Base-by-base conservation (phyloP, 2,113 vertebrate genomes). In the Glaucidium brasilianum region DNA sequence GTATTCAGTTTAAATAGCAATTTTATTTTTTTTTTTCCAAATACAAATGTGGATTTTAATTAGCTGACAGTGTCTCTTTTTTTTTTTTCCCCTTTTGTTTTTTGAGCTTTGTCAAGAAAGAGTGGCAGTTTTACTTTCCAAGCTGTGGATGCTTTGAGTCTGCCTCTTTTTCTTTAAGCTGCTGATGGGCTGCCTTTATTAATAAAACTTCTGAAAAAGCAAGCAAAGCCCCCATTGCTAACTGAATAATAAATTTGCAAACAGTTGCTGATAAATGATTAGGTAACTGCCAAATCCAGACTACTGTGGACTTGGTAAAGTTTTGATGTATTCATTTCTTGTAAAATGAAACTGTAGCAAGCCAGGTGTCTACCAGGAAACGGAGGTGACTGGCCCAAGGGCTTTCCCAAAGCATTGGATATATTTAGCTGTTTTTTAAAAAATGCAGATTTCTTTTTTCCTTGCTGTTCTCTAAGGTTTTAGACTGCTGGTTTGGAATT, bases 401-500 rank as follows among this genome's bases (percentile, higher is more conserved):
- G 34, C 47, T 64, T 85, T 67, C 72, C 62, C 27, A 83, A 85
- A 73, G 66, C 7, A 34, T 12, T 62, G 26, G 52, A 47, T 27
- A 34, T 2, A 52, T 41, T 50, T 1, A 43, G 5, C 15, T 9
- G 0, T 7, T 9, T 23, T 41, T 47, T 6, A 4, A 34, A 47
- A 66, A 75, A 69, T 12, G 8, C n/a, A 63, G 29, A 2, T n/a
- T 41, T 35, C 64, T 43, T n/a, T 30, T 34, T 62, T 4, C 15
- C 5, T 55, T 64, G 56, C 50, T 75, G 77, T 20, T 53, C 58
- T 50, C 45, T 45, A 19, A 58, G 60, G 74, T 23, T 62, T 62
- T 17, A 2, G 6, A 7, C 10, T 4, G n/a, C 15, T 45, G 72
- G 1, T 20, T 66, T 66, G 3, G 32, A 34, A 53, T 1, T 15